A percentile compares a stretch with the other conserved stretches of the same genome.
Evolutionary conservation across 2,797 vertebrate genomes (phyloP).

Genomic region (Poeciliopsis paucimaculata): DNA sequence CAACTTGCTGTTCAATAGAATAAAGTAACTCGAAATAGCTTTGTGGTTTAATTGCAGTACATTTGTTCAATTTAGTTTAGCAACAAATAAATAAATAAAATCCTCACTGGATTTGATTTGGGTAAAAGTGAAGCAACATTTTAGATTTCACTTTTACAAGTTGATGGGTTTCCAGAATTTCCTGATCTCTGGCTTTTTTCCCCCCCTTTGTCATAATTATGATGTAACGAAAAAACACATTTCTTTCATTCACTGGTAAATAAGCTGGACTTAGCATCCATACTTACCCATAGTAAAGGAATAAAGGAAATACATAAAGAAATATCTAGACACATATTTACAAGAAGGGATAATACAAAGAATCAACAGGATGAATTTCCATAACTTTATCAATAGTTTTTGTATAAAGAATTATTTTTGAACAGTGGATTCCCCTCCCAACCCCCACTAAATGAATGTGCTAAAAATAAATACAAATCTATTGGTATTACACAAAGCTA

Average conservation of each 20-base stretch:
- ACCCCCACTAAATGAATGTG: neutral
- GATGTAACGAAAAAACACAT: neutral
- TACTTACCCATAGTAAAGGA: neutral
- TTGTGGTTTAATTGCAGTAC: neutral
- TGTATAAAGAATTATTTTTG: neutral
- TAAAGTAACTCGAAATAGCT: slow-evolving; percentile 16
- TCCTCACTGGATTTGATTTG: neutral
- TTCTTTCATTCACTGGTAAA: neutral
- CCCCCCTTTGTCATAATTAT: neutral
- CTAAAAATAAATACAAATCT: neutral
- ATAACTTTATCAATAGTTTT: neutral
- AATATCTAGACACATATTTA: neutral
- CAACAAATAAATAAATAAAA: too few species aligned
- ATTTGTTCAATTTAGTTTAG: neutral
- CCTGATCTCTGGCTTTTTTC: neutral
- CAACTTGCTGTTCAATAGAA: neutral
- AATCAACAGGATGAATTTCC: neutral
- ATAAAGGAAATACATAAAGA: neutral
- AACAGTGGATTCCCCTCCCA: neutral
- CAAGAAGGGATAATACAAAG: neutral
- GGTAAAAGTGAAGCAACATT: neutral
- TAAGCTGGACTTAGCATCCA: neutral
- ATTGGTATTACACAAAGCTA: neutral
- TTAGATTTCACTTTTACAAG: neutral
- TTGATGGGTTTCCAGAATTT: neutral